Base-by-base conservation (phyloP, 64 coral and sea anemone species). In the Catalaphyllia jardinei region DNA sequence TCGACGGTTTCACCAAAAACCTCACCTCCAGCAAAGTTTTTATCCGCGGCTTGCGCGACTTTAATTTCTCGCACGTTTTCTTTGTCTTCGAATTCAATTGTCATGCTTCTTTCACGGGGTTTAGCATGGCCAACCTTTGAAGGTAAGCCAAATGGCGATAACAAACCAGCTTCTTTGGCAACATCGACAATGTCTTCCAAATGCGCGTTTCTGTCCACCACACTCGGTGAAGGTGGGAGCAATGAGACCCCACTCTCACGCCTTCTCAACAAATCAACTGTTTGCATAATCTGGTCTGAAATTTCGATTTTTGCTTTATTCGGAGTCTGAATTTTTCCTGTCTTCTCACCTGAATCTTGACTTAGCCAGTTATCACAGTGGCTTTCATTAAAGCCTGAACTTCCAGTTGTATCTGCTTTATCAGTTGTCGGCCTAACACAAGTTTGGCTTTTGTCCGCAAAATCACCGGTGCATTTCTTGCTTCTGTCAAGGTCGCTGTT, bases 311-410 rank as follows among this genome's bases (percentile, higher is more conserved):
- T 71, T 9, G 62, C 39, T 52, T 22, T 67, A 51, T 11, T 28
- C 4, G 81, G 81, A 14, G 81, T 85, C 22, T 20, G 42, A 71
- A 62, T 22, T 24, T 24, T 10, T 31, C 20, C 18, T 67, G n/a
- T 9, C 15, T 38, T 38, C 25, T 5, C 1, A 71, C 19, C 51
- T 15, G 62, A 9, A 16, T 7, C n/a, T 22, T 29, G 19, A 29
- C 38, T 64, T 8, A 30, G 14, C 16, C 5, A 35, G 29, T 63
- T 81, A 4, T 62, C 25, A 3, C 54, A 57, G 1, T 55, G 79
- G 62, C 79, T 81, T 81, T 81, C 79, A 64, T 51, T 85, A 52
- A 85, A 85, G 12, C 81, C 81, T 29, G 81, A 85, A 85, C 81
- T 85, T 69, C 62, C 81, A 71, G 60, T 85, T 27, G 81, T 71